phyloP scores from a whole-genome alignment of 2,113 vertebrate genomes.

The Oenanthe oenanthe region DNA sequence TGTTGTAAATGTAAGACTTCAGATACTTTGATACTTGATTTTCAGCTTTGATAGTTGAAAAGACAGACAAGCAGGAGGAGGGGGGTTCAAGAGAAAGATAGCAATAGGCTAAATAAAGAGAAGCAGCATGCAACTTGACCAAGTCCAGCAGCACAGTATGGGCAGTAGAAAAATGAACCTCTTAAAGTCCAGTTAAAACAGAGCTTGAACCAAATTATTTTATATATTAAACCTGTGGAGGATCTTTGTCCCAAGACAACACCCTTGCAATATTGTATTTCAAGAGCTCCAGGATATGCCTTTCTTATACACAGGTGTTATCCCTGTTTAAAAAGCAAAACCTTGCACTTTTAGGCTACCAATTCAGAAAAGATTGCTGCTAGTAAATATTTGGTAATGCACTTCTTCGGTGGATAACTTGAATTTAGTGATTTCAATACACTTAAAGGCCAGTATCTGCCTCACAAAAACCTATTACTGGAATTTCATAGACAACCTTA shows the following conservation, averaged over 20 bases:
- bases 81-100: neutral
- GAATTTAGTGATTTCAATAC: neutral
- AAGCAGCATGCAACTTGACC: neutral
- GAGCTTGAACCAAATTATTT: neutral
- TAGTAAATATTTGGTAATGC: neutral
- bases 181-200: neutral
- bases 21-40: neutral
- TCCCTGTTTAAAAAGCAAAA: neutral
- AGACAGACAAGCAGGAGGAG: neutral
- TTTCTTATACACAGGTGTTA: neutral
- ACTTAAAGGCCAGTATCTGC: neutral
- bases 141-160: fast-evolving
- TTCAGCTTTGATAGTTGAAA: neutral
- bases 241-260: neutral
- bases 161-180: neutral
- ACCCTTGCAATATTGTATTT: neutral
- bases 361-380: neutral
- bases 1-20: neutral
- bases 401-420: neutral
- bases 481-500: neutral
- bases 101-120: neutral
- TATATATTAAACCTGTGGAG: neutral
- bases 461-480: neutral
- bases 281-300: neutral
- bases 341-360: neutral